Conservation (phyloP, 2,113 vertebrate genomes). For the Perognathus longimembris region DNA sequence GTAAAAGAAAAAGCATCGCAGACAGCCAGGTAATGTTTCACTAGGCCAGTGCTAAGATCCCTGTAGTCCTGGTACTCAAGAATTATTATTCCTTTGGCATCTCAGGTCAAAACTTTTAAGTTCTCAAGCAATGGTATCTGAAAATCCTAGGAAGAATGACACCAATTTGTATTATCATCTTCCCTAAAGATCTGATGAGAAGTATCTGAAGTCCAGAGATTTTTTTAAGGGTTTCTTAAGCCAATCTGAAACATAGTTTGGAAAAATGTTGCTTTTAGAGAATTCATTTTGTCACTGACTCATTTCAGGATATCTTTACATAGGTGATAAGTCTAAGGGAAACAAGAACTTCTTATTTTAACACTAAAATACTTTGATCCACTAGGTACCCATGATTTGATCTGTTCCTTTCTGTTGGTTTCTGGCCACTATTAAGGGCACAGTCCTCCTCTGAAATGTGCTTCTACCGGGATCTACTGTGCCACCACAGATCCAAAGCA, state of each 20-base stretch:
- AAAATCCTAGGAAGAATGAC: neutral
- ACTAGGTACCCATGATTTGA: neutral
- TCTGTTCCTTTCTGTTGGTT: neutral
- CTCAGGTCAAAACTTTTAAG: neutral
- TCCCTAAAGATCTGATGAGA: neutral
- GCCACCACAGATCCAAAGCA: neutral
- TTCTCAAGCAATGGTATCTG: constrained; percentile 30
- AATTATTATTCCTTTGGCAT: neutral
- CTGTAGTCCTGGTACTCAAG: neutral
- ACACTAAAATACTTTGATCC: neutral
- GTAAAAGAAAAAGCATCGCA: neutral
- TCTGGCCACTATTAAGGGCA: neutral
- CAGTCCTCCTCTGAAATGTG: neutral
- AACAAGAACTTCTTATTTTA: constrained; percentile 4
- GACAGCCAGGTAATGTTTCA: neutral
- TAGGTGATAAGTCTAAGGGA: neutral
- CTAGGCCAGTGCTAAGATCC: neutral
- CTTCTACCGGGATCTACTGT: neutral
- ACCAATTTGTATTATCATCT: neutral
- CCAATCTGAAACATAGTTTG: neutral
- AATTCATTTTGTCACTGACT: constrained; percentile 4
- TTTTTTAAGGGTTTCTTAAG: constrained; percentile 9
- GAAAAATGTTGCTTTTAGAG: neutral
- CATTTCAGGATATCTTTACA: neutral
- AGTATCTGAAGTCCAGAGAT: neutral